Evolutionary conservation across 2,113 vertebrate species (phyloP).

Genomic region (Ictalurus furcatus): DNA sequence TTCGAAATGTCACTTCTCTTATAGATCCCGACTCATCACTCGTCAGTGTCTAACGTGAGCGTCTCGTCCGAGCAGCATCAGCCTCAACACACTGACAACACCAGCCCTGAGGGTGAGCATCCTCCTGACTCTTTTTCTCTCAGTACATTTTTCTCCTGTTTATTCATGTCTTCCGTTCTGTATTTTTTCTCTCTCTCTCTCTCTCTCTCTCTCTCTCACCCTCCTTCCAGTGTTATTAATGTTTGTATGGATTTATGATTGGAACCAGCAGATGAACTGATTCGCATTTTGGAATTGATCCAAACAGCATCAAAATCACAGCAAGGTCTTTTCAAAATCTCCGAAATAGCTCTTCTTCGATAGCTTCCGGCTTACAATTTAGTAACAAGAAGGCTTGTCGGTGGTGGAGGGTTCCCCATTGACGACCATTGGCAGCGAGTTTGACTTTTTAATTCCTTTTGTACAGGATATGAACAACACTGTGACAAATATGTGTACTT

Average conservation of each 20-base stretch:
- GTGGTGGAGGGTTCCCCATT: too few species aligned
- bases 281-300: neutral
- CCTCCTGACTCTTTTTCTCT: neutral
- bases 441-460: too few species aligned
- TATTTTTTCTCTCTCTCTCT: too few species aligned
- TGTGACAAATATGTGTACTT: too few species aligned
- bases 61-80: constrained; percentile 69
- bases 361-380: too few species aligned
- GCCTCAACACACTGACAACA: constrained; percentile 69
- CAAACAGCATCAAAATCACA: too few species aligned
- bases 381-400: too few species aligned
- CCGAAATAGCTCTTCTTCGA: too few species aligned
- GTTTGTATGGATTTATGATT: neutral
- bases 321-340: too few species aligned
- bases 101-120: constrained; percentile 84
- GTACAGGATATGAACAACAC: too few species aligned
- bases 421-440: too few species aligned
- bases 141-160: neutral
- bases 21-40: constrained; percentile 67
- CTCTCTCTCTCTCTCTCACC: neutral
- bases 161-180: neutral
- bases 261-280: neutral
- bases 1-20: neutral
- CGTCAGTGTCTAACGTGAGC: constrained; percentile 81
- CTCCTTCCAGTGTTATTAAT: neutral